phyloP scores from a whole-genome alignment of 2,888 invertebrate species.

The Dexiosoma caninum region DNA sequence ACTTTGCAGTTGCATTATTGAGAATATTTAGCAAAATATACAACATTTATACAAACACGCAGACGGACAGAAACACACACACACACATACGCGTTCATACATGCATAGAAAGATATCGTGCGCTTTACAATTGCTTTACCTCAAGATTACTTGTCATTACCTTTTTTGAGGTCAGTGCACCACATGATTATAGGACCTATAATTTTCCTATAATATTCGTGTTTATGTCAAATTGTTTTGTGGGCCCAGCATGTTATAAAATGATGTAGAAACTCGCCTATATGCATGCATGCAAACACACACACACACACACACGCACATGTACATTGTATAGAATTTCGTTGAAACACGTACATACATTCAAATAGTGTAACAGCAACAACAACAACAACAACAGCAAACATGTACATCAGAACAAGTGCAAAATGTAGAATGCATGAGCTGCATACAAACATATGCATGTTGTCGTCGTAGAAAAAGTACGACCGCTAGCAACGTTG shows the following conservation, averaged over 20 bases:
- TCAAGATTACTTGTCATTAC: constrained; percentile 64
- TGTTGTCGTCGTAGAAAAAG: constrained; percentile 10
- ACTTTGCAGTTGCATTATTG: constrained; percentile 20
- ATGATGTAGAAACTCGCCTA: constrained; percentile 31
- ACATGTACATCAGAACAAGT: constrained; percentile 44
- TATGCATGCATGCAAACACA: not conserved
- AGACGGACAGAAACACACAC: not conserved
- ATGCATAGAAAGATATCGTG: constrained; percentile 48
- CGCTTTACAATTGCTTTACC: constrained; percentile 55
- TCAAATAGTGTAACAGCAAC: constrained; percentile 4
- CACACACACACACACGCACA: constrained; percentile 6
- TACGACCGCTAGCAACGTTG: constrained; percentile 17
- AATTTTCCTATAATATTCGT: constrained; percentile 64
- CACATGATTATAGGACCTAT: constrained; percentile 63
- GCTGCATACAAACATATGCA: constrained; percentile 35
- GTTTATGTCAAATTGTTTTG: constrained; percentile 64
- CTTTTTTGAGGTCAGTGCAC: constrained; percentile 64
- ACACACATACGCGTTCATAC: not conserved
- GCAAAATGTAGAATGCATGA: constrained; percentile 53
- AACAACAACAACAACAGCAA: constrained; percentile 31
- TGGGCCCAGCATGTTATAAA: constrained; percentile 64
- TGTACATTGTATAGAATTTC: constrained; percentile 23
- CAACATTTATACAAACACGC: not conserved
- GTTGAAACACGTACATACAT: constrained; percentile 59
- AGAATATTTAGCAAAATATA: constrained; percentile 26